Evolutionary conservation across 2,113 vertebrate species (phyloP), one percentile per base, ranked within the genome.

Genomic region (Leptobrachium ailaonicum): DNA sequence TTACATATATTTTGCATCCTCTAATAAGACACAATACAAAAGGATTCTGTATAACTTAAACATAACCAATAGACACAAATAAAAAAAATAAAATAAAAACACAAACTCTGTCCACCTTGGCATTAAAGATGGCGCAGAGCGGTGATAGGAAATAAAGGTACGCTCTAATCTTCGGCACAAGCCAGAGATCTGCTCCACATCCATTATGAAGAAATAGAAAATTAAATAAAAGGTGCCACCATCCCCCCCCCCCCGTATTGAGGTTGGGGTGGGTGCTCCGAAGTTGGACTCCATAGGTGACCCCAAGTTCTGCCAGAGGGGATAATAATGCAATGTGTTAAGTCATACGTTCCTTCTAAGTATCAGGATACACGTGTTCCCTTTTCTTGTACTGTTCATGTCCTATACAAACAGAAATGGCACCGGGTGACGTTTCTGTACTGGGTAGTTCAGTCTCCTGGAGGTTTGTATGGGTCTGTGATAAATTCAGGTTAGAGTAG

Each of bases 11-110:
- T 74, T 80, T 80, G 79, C 79, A 80, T 80, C 79, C 79, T 80
- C 79, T 80, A 80, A 80, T 80, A 74, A 80, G 79, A 80, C 71
- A 80, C 72, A 54, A 80, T 80, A 80, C 79, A 80, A 80, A 80
- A 80, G 50, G 75, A 80, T 80, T 80, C 71, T 80, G 79, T 80
- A 80, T 80, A 80, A 80, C 79, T 80, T 80, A 80, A 71, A 80
- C 79, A 75, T 80, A 80, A 80, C 73, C 71, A 80, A 80, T 41
- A 80, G 72, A 80, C 79, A 75, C 79, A 80, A 80, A 70, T 32
- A 20, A 7, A 32, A 32, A 64, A 64, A 64, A 64, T 1, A 71
- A 74, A 80, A 74, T 3, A 68, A 80, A 80, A 80, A 69, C 32
- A 50, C 73, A 50, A 67, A 41, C 79, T 75, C 79, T 11, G 64